Evolutionary conservation across 2,888 invertebrate species (phyloP), one percentile per base, ranked within the genome.

Genomic region (Auanema sp.): DNA sequence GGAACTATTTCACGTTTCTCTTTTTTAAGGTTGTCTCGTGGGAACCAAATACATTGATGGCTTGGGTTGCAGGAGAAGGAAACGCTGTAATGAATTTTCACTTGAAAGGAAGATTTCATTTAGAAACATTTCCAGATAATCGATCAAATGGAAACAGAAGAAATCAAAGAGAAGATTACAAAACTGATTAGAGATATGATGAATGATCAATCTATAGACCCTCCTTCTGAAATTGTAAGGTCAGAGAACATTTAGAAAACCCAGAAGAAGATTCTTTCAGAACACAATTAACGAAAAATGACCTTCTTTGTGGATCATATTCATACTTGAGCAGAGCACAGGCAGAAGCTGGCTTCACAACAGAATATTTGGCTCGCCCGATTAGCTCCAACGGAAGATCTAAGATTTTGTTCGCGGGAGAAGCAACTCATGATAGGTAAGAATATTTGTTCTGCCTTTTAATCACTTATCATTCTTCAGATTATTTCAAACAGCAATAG

Each of bases 401-500:
- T 11, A 63, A 74, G 43, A 57, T 80, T 47, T 58, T 77, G 23
- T 80, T 80, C 60, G 80, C 80, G 10, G 80, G 80, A 60, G 80
- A 80, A 58, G 80, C 79, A 6, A 80, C 80, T 1, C 80, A 80
- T 64, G 69, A 74, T 60, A 69, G 72, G 76, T 74, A 61, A 25
- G 18, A 6, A 52, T 47, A 18, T 10, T 16, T 47, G 3, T 47
- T 47, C 4, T 47, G 3, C 21, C 58, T 71, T 60, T 57, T 73
- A 75, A 58, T 64, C 81, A 23, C 81, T 75, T 60, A 33, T 47
- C 47, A 18, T 21, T 8, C 57, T 71, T 60, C 58, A 75, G 76
- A 58, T 64, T 80, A 23, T 80, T 75, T 60, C 79, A 80, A 69
- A 81, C 80, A 23, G 72, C 77, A 12, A 76, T 80, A 16, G 80